phyloP scores from a whole-genome alignment of 2,888 invertebrate genomes.

The Cistogaster globosa region DNA sequence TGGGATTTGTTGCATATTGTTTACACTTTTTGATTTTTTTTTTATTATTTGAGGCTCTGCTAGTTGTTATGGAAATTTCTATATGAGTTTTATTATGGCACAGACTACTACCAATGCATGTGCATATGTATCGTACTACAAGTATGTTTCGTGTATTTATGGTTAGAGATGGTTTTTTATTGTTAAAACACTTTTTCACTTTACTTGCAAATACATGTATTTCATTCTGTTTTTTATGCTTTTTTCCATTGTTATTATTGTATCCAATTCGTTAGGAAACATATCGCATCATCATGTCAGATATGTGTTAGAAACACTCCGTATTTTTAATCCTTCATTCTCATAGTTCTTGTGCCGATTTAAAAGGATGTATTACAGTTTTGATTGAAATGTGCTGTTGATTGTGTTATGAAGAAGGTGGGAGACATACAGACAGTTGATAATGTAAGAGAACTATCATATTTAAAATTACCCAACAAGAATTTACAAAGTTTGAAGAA shows the following conservation, averaged over 20 bases:
- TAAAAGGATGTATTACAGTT: constrained; percentile 69
- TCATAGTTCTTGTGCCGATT: constrained; percentile 11
- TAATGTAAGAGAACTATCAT: constrained; percentile 15
- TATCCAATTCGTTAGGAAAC: constrained; percentile 65
- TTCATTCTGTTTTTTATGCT: constrained; percentile 32
- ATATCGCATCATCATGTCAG: constrained; percentile 37
- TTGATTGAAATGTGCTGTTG: constrained; percentile 68
- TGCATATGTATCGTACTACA: constrained; percentile 16
- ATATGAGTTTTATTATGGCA: constrained; percentile 39
- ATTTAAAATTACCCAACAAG: constrained; percentile 22
- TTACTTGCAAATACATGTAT: constrained; percentile 55
- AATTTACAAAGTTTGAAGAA: neutral
- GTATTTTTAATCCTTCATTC: constrained; percentile 25
- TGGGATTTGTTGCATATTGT: constrained; percentile 72
- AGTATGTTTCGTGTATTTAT: constrained; percentile 58
- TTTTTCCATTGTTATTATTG: constrained; percentile 50
- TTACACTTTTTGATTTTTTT: constrained; percentile 68
- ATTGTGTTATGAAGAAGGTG: constrained; percentile 22
- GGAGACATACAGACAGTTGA: constrained; percentile 33
- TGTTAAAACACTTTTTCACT: constrained; percentile 67
- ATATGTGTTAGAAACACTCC: constrained; percentile 41
- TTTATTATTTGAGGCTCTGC: constrained; percentile 33
- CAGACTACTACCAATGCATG: constrained; percentile 32
- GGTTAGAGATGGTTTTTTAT: constrained; percentile 69
- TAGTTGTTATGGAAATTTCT: constrained; percentile 71